These are phyloP conservation scores for Centrocercus urophasianus DNA, from an alignment of 2,113 vertebrate species.

Conservation along the genomic window DNA sequence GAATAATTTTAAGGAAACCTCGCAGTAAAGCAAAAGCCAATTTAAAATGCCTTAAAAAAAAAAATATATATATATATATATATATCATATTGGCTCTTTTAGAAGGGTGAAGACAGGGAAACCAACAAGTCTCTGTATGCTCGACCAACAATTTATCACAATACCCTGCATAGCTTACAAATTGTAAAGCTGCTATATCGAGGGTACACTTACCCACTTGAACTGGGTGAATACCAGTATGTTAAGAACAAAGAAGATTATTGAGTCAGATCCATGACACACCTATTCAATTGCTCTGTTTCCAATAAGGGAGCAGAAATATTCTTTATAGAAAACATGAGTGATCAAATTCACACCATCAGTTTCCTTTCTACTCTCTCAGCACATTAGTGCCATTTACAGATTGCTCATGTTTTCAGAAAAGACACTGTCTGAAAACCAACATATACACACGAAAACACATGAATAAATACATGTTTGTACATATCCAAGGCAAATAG, in stretches of 20 bases:
- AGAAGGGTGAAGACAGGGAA: neutral
- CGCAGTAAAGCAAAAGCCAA: neutral
- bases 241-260: neutral
- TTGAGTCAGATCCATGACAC: neutral
- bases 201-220: neutral
- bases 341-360: neutral
- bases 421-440: neutral
- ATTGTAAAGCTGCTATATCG: neutral
- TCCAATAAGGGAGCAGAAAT: neutral
- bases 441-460: neutral
- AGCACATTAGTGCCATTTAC: neutral
- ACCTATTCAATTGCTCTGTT: rapidly evolving
- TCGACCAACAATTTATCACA: neutral
- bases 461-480: rapidly evolving
- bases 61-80: neutral
- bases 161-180: neutral
- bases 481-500: neutral
- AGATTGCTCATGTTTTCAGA: neutral
- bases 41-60: neutral
- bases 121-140: neutral
- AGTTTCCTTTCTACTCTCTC: neutral
- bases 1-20: neutral
- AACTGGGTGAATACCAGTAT: neutral
- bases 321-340: neutral
- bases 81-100: neutral